Conservation (phyloP, 2,113 vertebrate species). For the Larimichthys polyactis region DNA sequence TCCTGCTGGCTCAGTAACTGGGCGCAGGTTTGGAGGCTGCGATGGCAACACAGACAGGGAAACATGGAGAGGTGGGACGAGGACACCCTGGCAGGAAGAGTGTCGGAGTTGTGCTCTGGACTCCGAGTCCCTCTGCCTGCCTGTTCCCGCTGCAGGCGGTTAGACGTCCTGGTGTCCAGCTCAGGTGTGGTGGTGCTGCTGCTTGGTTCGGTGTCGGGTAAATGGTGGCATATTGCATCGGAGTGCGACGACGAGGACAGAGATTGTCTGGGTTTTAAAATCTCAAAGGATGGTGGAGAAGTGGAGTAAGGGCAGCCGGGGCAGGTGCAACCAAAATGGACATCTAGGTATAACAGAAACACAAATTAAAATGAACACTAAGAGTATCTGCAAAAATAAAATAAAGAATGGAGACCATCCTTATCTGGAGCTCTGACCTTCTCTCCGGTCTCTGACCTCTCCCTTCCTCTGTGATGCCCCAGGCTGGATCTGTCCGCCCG, state of each 20-base stretch:
- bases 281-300: constrained; percentile 60
- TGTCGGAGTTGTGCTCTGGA: constrained; percentile 26
- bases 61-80: constrained; percentile 72
- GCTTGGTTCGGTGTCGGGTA: constrained; percentile 61
- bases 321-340: constrained; percentile 79
- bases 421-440: constrained; percentile 28
- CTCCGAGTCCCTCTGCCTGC: constrained; percentile 52
- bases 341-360: constrained; percentile 56
- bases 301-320: constrained; percentile 82
- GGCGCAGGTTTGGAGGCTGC: constrained; percentile 70
- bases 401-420: rapidly evolving
- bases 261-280: constrained; percentile 66
- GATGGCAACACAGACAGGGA: constrained; percentile 81
- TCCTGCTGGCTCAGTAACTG: constrained; percentile 71
- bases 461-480: constrained; percentile 52
- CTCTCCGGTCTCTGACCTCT: constrained; percentile 41
- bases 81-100: constrained; percentile 41
- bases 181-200: constrained; percentile 37
- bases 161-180: constrained; percentile 4
- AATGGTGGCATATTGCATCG: constrained; percentile 26
- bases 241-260: constrained; percentile 18
- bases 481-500: constrained; percentile 18
- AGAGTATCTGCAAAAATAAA: not conserved
- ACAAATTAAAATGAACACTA: not conserved
- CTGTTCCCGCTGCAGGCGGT: constrained; percentile 51